These are phyloP conservation scores for Pteropus rufus DNA, from an alignment of 2,797 vertebrate species.

Conservation along the genomic window DNA sequence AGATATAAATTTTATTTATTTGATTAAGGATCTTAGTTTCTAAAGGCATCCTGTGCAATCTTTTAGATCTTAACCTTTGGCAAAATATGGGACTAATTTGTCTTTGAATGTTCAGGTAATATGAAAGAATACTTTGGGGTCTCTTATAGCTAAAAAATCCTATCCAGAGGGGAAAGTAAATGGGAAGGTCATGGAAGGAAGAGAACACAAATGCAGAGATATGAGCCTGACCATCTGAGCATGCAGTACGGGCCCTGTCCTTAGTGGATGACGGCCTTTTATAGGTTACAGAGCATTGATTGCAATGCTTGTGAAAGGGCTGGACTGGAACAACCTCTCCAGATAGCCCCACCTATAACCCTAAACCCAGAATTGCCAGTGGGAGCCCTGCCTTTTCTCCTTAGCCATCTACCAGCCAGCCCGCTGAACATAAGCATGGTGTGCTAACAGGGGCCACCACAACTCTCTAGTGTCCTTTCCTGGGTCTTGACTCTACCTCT, in stretches of 20 bases:
- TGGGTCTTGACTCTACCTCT: not conserved
- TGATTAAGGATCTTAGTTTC: slow-evolving; percentile 46
- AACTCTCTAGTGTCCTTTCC: not conserved
- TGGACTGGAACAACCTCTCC: not conserved
- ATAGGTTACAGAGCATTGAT: no score
- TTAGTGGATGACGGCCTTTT: not conserved
- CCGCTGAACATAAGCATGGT: not conserved
- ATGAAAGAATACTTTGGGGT: not conserved
- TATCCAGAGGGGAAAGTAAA: not conserved
- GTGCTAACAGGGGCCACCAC: no score
- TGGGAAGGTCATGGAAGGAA: not conserved
- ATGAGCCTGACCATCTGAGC: not conserved
- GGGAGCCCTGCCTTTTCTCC: not conserved
- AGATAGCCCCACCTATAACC: not conserved
- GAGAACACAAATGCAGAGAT: no score
- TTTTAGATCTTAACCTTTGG: not conserved
- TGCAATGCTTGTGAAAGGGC: not conserved
- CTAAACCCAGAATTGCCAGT: not conserved
- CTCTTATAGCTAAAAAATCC: not conserved
- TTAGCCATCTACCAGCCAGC: not conserved
- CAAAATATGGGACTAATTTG: not conserved
- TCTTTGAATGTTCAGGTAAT: not conserved
- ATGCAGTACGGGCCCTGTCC: rapidly evolving
- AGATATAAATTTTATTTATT: not conserved
- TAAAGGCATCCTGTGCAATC: slow-evolving; percentile 28